Evolutionary conservation across 2,888 invertebrate genomes (phyloP).

Genomic region (Mesorhabditis spiculigera): DNA sequence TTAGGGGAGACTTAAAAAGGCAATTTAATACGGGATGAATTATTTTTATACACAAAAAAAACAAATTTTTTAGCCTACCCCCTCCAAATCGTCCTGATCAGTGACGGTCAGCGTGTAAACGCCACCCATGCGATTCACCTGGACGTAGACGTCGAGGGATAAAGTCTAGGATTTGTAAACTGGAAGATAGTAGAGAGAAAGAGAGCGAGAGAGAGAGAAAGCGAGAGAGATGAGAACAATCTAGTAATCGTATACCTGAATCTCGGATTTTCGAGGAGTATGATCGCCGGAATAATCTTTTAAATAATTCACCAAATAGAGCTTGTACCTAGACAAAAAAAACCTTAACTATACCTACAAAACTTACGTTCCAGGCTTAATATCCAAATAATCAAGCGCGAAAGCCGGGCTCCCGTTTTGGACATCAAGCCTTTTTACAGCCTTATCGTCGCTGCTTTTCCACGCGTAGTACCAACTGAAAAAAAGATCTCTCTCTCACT

Average conservation of each 20-base stretch:
- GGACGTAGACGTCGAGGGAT: neutral
- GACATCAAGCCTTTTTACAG: neutral
- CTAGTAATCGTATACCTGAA: neutral
- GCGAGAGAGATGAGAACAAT: neutral
- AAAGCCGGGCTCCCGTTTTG: neutral
- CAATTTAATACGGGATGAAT: neutral
- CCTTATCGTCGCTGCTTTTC: neutral
- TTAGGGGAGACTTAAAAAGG: neutral
- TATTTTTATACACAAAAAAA: too few relatives aligned
- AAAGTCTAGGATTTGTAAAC: too few relatives aligned
- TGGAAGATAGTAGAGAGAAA: too few relatives aligned
- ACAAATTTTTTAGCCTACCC: neutral
- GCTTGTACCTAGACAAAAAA: conserved; percentile 10
- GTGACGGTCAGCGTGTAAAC: conserved; percentile 13
- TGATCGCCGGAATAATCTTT: conserved; percentile 9
- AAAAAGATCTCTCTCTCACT: neutral
- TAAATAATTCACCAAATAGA: conserved; percentile 14
- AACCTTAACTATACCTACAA: neutral
- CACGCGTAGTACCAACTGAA: conserved; percentile 5
- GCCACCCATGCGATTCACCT: conserved; percentile 21
- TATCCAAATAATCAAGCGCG: conserved; percentile 9
- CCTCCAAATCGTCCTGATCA: neutral
- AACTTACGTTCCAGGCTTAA: conserved; percentile 18
- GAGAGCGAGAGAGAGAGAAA: too few relatives aligned
- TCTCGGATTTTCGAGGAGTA: conserved; percentile 11